phyloP scores from a whole-genome alignment of 1,140 invertebrate genomes.

The Idris sp. region DNA sequence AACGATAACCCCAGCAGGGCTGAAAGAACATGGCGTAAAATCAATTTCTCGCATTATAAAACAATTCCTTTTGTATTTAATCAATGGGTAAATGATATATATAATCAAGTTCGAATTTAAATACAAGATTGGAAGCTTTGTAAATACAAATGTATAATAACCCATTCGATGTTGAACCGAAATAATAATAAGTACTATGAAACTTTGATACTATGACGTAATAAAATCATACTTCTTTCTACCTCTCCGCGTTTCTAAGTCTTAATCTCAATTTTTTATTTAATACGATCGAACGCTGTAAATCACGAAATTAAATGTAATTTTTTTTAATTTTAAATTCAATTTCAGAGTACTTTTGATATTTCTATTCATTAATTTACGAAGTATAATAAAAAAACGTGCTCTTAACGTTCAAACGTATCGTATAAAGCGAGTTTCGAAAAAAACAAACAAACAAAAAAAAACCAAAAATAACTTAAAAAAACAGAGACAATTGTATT shows the following conservation, averaged over 20 bases:
- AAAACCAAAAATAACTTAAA: too few species aligned
- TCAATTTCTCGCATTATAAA: too few species aligned
- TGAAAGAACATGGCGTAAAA: conserved; percentile 15
- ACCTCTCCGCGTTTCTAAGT: conserved; percentile 54
- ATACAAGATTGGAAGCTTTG: too few species aligned
- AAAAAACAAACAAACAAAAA: conserved; percentile 21
- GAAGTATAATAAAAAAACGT: conserved; percentile 11
- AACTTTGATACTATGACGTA: conserved; percentile 51
- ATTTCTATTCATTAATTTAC: too few species aligned
- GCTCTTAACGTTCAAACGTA: conserved; percentile 40
- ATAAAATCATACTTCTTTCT: conserved; percentile 54
- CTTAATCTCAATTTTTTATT: conserved; percentile 56
- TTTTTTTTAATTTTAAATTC: too few species aligned
- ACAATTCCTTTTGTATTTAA: too few species aligned
- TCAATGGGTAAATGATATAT: too few species aligned
- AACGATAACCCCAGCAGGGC: conserved; percentile 13
- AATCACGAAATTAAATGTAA: too few species aligned
- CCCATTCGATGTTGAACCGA: too few species aligned
- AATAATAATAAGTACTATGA: conserved; percentile 58
- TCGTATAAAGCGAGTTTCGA: conserved; percentile 42
- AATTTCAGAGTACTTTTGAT: too few species aligned
- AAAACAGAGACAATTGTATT: conserved; percentile 37
- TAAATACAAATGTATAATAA: too few species aligned
- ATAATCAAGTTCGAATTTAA: too few species aligned
- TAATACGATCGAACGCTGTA: conserved; percentile 41